These are phyloP conservation scores for Leiothrix lutea DNA, from an alignment of 2,113 vertebrate genomes.

Conservation along the genomic window DNA sequence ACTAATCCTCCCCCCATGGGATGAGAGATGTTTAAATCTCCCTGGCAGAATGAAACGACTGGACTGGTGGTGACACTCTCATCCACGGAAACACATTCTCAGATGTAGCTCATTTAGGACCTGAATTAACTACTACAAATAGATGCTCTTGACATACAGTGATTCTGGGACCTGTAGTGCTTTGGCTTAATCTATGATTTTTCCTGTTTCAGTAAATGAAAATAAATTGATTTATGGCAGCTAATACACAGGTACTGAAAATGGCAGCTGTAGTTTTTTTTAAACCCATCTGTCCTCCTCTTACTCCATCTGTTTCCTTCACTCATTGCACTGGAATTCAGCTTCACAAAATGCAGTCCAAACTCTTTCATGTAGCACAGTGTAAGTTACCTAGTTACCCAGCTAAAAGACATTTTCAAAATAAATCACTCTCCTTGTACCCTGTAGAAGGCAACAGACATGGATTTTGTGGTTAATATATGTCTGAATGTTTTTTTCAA, in stretches of 20 bases:
- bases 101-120: not conserved
- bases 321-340: slow-evolving; percentile 65
- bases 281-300: slow-evolving; percentile 35
- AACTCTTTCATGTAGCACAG: slow-evolving; percentile 48
- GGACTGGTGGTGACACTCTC: not conserved
- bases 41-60: not conserved
- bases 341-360: slow-evolving; percentile 59
- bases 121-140: not conserved
- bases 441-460: slow-evolving; percentile 53
- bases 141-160: not conserved
- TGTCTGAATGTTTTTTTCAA: slow-evolving; percentile 10
- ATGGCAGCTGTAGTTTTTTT: not conserved
- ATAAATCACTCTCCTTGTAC: slow-evolving; percentile 66
- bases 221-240: slow-evolving; percentile 29
- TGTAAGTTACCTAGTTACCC: slow-evolving; percentile 40
- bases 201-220: slow-evolving; percentile 25
- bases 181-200: not conserved
- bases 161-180: not conserved
- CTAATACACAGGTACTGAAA: slow-evolving; percentile 41
- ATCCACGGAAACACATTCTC: not conserved
- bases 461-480: slow-evolving; percentile 61
- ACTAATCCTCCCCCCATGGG: too few species aligned
- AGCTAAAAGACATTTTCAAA: slow-evolving; percentile 51
- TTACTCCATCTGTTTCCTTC: slow-evolving; percentile 74
- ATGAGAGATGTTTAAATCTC: not conserved